These are phyloP conservation scores for Xanthorhoe spadicearia DNA, from an alignment of 2,888 invertebrate genomes.

Conservation along the genomic window DNA sequence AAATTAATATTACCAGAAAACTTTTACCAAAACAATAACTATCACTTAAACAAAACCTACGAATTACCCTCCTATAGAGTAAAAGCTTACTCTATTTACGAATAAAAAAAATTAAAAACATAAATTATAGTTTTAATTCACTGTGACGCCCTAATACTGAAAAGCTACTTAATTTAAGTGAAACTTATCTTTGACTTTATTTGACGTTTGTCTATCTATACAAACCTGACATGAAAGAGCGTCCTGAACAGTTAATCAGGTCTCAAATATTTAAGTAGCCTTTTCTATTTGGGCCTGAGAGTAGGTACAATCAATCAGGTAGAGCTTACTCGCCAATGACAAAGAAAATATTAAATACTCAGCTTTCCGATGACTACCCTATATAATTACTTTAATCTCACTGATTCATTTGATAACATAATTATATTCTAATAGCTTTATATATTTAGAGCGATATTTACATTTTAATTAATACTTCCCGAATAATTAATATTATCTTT, in stretches of 20 bases:
- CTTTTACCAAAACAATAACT: neutral
- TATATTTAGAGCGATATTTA: conserved; percentile 77
- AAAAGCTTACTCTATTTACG: neutral
- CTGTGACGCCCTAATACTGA: too few relatives aligned
- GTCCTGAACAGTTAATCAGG: too few relatives aligned
- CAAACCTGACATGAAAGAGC: too few relatives aligned
- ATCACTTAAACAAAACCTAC: neutral
- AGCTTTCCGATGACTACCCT: conserved; percentile 54
- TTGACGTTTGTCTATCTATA: too few relatives aligned
- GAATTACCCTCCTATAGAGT: neutral
- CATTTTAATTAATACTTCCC: conserved; percentile 66
- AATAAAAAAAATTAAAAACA: too few relatives aligned
- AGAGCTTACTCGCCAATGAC: neutral
- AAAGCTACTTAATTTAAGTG: too few relatives aligned
- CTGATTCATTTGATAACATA: conserved; percentile 79
- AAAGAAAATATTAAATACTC: conserved; percentile 69
- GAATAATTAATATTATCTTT: conserved; percentile 50
- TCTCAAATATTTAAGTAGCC: too few relatives aligned
- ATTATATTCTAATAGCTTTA: conserved; percentile 73
- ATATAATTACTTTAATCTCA: conserved; percentile 80
- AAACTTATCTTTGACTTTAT: too few relatives aligned
- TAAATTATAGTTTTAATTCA: neutral
- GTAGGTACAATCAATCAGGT: neutral
- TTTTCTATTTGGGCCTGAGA: neutral
- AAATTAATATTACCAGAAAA: neutral